These are phyloP conservation scores for Cacoxenus indagator DNA, from an alignment of 2,888 invertebrate species.

Conservation along the genomic window DNA sequence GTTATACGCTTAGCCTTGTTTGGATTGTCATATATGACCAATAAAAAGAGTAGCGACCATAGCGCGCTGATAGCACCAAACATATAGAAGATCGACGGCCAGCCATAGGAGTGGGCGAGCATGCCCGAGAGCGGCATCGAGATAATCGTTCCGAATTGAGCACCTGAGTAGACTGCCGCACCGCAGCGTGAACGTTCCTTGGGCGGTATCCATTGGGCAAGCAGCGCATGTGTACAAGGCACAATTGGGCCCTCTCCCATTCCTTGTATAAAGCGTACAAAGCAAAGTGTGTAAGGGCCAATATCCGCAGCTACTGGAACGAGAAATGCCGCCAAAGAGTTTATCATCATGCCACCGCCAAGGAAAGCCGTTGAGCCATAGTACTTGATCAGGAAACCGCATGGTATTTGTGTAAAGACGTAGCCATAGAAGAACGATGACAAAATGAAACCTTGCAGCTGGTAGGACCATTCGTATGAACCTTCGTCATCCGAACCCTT, in stretches of 20 bases:
- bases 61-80: slow-evolving; percentile 84
- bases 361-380: slow-evolving; percentile 90
- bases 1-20: neutral
- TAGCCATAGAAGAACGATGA: slow-evolving; percentile 95
- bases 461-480: slow-evolving; percentile 80
- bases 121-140: slow-evolving; percentile 91
- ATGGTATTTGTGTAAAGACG: slow-evolving; percentile 89
- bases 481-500: slow-evolving; percentile 71
- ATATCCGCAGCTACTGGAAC: slow-evolving; percentile 86
- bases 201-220: slow-evolving; percentile 93
- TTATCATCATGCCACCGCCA: slow-evolving; percentile 88
- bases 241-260: slow-evolving; percentile 83
- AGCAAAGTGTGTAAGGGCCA: slow-evolving; percentile 79
- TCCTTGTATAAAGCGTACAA: slow-evolving; percentile 88
- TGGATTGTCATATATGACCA: slow-evolving; percentile 82
- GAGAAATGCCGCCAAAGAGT: slow-evolving; percentile 86
- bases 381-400: slow-evolving; percentile 89
- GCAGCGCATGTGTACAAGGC: slow-evolving; percentile 91
- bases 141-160: slow-evolving; percentile 91
- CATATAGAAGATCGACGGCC: slow-evolving; percentile 92
- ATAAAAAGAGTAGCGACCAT: slow-evolving; percentile 84
- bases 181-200: slow-evolving; percentile 92
- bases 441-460: slow-evolving; percentile 84
- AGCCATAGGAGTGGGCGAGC: slow-evolving; percentile 81
- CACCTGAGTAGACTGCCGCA: slow-evolving; percentile 87